Base-by-base conservation (phyloP, 2,888 invertebrate species). In the Agrypnus murinus region DNA sequence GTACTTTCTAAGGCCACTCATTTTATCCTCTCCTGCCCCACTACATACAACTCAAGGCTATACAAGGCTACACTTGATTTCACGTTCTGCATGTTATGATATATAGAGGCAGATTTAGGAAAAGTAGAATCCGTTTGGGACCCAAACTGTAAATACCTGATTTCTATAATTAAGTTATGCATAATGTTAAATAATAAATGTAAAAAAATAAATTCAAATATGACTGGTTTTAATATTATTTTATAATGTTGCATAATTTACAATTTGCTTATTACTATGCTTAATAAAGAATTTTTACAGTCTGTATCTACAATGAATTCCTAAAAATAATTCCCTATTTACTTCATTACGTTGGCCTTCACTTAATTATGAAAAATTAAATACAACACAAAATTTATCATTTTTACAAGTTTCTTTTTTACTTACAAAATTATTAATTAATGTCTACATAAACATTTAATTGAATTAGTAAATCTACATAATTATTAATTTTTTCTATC, bases 241-340 rank as follows among this genome's bases (percentile, higher is more conserved):
- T 12, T 15, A 48, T 48, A 48, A 48, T 25, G 48, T 48, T 48
- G 48, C 48, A 48, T 48, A 48, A 48, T 25, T 48, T 48, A 48
- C 25, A 48, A 17, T 48, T 48, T 48, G 48, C 58, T 59, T 59
- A 59, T 15, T 19, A 36, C 38, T 3, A 25, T 25, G 19, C 43
- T 59, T 14, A 59, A 59, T 14, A 59, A 25, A 25, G 25, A 59
- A 59, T 40, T 59, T 59, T 57, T 38, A 57, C 57, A 36, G 46
- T 34, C 15, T 25, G 31, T 46, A 62, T 62, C 62, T 62, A 62
- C 62, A 46, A n/a, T 48, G 25, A 45, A 31, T 46, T 46, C 46
- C 62, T 62, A 62, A 62, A 62, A 62, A 62, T 62, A 62, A 25
- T 62, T 62, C 12, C 31, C 62, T 62, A 62, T 62, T 31, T 46